Base-by-base conservation (phyloP, 2,113 vertebrate genomes). In the Calidris pugnax region DNA sequence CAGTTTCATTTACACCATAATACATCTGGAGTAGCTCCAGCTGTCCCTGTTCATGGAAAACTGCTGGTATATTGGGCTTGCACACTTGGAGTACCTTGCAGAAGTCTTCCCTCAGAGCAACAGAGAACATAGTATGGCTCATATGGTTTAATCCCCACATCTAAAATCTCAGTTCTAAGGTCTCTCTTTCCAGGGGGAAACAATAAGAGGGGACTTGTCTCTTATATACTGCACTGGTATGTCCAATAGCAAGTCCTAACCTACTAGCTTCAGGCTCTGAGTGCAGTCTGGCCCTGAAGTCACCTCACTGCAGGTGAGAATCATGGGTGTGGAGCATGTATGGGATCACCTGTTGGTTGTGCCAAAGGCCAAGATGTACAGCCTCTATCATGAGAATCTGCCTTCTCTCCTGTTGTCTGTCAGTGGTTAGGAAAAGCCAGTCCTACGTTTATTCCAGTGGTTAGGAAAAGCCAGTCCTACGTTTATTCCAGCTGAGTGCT, bases 1-100 rank as follows among this genome's bases (percentile, higher is more conserved):
- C 93, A 95, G 68, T 95, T 94, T 76, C 45, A 78, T 93, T 95
- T 97, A 88, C 81, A 89, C 69, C 83, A 91, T 84, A 96, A 93
- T 87, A 92, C 83, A 87, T 83, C 83, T 87, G 71, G 90, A 95
- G 80, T 92, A 96, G 51, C 74, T 89, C 90, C 95, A 91, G 85
- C 89, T 94, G 81, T 96, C 77, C 77, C 69, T 56, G 79, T 72
- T 96, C 82, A 33, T 63, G 73, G 75, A 91, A 95, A 53, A 32
- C 2, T 62, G 75, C 90, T 93, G 83, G 76, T 93, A 80, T 73
- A 84, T 95, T 53, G 39, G 51, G 64, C 69, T 94, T 90, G 72
- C 48, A 93, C 35, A 57, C 69, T 90, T 81, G 48, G 56, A 93
- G 75, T 93, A 93, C 92, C 80, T 93, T 90, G 69, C 47, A 85